These are phyloP conservation scores for Macrotus californicus DNA, from an alignment of 2,113 vertebrate genomes.

Conservation along the genomic window DNA sequence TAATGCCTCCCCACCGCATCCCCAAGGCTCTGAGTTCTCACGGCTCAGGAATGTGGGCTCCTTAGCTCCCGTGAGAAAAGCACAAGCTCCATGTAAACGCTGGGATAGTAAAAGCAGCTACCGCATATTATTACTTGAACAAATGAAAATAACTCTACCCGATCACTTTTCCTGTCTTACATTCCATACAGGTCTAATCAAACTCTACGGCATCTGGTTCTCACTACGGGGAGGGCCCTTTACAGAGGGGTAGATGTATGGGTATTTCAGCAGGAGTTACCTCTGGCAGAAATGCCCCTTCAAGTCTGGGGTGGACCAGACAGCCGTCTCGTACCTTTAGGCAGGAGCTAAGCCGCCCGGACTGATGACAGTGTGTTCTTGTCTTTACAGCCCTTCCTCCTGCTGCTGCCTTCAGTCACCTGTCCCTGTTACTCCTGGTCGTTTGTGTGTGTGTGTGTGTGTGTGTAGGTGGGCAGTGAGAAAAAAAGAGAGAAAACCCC, in stretches of 20 bases:
- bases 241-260: background rate
- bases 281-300: background rate
- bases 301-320: no score
- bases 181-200: background rate
- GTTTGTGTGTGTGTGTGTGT: no score
- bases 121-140: constrained; percentile 58
- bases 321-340: background rate
- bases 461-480: background rate
- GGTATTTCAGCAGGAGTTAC: background rate
- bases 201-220: background rate
- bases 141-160: constrained; percentile 57
- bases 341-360: background rate
- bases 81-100: background rate
- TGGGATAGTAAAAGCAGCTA: constrained; percentile 50
- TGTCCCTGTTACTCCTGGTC: background rate
- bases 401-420: background rate
- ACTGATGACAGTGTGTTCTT: background rate
- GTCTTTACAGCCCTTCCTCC: background rate
- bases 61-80: constrained; percentile 40
- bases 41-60: constrained; percentile 9
- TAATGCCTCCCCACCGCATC: accelerated
- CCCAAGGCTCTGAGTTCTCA: background rate
- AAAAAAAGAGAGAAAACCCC: background rate
- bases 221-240: background rate
- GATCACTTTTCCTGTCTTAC: constrained; percentile 42